Evolutionary conservation across 2,888 invertebrate species (phyloP).

Genomic region (Cinara cedri): DNA sequence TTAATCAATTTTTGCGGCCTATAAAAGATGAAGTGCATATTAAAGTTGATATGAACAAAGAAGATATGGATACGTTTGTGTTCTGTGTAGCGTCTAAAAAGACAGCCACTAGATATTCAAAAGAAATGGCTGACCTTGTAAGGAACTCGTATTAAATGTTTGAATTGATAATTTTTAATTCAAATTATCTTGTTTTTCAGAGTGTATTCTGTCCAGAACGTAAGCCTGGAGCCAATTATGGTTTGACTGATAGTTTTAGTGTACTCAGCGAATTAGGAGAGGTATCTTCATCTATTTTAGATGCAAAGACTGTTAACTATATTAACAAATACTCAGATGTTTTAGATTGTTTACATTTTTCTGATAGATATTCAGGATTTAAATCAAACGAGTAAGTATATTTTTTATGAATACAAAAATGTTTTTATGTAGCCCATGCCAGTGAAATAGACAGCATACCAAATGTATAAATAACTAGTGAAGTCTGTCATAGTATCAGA

Average conservation of each 20-base stretch:
- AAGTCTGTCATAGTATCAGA: too few species aligned
- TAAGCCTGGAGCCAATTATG: constrained; percentile 80
- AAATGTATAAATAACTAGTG: too few species aligned
- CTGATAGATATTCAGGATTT: constrained; percentile 92
- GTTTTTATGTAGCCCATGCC: too few species aligned
- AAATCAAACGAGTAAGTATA: constrained; percentile 84
- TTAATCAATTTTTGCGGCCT: constrained; percentile 83
- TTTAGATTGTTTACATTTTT: constrained; percentile 95
- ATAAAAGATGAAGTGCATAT: constrained; percentile 85
- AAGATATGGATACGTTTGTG: constrained; percentile 93
- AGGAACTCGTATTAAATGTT: background rate
- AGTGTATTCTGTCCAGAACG: constrained; percentile 84
- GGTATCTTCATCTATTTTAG: constrained; percentile 82
- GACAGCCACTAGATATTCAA: constrained; percentile 79
- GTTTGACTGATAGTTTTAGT: constrained; percentile 74
- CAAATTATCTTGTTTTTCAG: constrained; percentile 63
- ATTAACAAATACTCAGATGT: constrained; percentile 80
- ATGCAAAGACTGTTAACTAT: constrained; percentile 77
- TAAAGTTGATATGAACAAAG: constrained; percentile 83
- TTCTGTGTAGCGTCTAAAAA: constrained; percentile 91
- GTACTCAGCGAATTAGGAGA: constrained; percentile 91
- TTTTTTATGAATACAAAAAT: background rate
- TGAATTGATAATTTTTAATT: constrained; percentile 3
- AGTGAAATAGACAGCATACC: too few species aligned
- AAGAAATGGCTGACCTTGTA: constrained; percentile 93